Evolutionary conservation across 2,113 vertebrate genomes (phyloP).

Genomic region (Mobula hypostoma): DNA sequence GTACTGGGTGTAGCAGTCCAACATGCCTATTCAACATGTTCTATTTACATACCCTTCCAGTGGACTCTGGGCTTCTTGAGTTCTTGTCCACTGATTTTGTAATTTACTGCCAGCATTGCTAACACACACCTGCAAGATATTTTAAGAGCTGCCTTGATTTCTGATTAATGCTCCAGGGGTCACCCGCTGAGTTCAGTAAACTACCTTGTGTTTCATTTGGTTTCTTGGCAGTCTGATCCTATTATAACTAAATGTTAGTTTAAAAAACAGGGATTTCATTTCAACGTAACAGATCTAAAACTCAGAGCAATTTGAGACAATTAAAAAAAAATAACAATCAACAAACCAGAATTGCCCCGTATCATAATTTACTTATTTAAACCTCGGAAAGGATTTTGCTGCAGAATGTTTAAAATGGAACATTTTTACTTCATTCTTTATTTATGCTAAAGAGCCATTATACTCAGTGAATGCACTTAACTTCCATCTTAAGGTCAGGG

Average conservation of each 20-base stretch:
- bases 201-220: constrained; percentile 15
- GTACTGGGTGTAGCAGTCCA: neutral
- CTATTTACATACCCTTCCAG: neutral
- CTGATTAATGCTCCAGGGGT: constrained; percentile 18
- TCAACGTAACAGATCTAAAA: neutral
- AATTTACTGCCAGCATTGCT: neutral
- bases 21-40: neutral
- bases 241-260: constrained; percentile 6
- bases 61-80: neutral
- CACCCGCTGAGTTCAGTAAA: neutral
- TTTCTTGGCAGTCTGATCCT: neutral
- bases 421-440: neutral
- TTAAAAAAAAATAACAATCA: neutral
- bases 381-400: neutral
- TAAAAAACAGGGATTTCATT: neutral
- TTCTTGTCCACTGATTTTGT: neutral
- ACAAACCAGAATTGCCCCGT: neutral
- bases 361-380: neutral
- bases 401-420: neutral
- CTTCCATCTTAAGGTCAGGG: neutral
- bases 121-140: constrained; percentile 19
- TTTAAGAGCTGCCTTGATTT: constrained; percentile 19
- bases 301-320: too few relatives aligned
- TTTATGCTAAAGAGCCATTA: neutral
- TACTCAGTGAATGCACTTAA: neutral